phyloP scores from a whole-genome alignment of 2,113 vertebrate species.

The Gymnarchus niloticus region DNA sequence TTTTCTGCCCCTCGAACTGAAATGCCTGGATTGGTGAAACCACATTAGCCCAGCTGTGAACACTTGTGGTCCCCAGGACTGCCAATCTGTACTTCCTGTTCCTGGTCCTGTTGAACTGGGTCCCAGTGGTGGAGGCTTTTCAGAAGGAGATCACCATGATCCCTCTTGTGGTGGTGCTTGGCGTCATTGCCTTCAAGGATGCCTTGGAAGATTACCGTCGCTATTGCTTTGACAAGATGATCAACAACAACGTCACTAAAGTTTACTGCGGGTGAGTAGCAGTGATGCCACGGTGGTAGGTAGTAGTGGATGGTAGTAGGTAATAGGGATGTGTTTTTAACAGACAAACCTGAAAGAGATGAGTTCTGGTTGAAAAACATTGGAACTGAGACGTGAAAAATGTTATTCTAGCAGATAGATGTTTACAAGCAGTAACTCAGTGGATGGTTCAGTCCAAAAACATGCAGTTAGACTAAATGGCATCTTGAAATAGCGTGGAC shows the following conservation, averaged over 20 bases:
- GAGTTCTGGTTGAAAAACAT: too few species aligned
- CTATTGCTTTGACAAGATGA: constrained; percentile 81
- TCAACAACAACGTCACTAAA: constrained; percentile 77
- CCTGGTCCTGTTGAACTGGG: constrained; percentile 87
- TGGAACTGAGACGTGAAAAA: neutral
- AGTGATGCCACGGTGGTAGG: too few species aligned
- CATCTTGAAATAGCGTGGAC: too few species aligned
- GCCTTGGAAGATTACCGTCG: constrained; percentile 89
- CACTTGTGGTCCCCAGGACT: constrained; percentile 55
- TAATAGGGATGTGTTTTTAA: neutral
- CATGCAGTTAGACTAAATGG: too few species aligned
- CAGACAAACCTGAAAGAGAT: too few species aligned
- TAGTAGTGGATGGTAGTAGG: too few species aligned
- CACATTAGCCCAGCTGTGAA: neutral
- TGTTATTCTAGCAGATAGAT: too few species aligned
- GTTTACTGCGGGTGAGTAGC: constrained; percentile 78
- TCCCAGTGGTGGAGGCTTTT: constrained; percentile 94
- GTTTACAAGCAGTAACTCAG: too few species aligned
- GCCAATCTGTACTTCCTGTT: constrained; percentile 97
- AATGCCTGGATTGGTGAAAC: neutral
- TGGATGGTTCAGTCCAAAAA: too few species aligned
- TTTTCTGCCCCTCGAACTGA: neutral
- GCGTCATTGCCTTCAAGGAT: constrained; percentile 86
- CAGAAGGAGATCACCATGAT: constrained; percentile 97
- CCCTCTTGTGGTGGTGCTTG: constrained; percentile 80